A percentile compares a stretch with the other conserved stretches of the same genome.
phyloP scores from a whole-genome alignment of 2,113 vertebrate species.

The Pachycephala philippinensis region DNA sequence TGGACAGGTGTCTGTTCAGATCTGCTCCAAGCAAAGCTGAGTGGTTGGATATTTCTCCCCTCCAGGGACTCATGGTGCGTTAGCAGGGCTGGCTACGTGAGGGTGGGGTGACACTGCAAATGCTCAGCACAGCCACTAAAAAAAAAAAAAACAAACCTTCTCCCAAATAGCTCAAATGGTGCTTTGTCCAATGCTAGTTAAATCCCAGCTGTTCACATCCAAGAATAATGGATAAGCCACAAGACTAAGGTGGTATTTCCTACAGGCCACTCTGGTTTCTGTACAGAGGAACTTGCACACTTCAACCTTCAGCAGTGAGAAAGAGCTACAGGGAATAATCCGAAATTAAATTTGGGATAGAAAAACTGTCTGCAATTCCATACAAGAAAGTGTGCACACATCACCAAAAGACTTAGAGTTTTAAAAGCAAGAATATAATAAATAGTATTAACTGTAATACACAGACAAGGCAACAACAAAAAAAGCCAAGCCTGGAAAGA shows the following conservation, averaged over 20 bases:
- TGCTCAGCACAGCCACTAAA: neutral
- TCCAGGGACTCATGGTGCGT: accelerated
- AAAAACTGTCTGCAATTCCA: neutral
- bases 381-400: neutral
- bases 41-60: neutral
- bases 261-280: accelerated
- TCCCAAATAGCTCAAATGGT: neutral
- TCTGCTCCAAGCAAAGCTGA: neutral
- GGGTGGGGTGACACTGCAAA: neutral
- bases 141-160: neutral
- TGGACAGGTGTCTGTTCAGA: neutral
- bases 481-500: neutral
- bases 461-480: neutral
- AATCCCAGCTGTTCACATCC: neutral
- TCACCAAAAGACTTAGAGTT: neutral
- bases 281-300: neutral
- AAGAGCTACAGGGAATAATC: neutral
- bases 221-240: neutral
- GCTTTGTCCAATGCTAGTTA: neutral
- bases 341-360: neutral
- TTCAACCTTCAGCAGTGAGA: neutral
- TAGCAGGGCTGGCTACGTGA: neutral
- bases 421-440: neutral
- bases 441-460: neutral
- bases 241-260: neutral